Conservation (phyloP, 23 tunicate genomes). For the Phallusia fumigata region DNA sequence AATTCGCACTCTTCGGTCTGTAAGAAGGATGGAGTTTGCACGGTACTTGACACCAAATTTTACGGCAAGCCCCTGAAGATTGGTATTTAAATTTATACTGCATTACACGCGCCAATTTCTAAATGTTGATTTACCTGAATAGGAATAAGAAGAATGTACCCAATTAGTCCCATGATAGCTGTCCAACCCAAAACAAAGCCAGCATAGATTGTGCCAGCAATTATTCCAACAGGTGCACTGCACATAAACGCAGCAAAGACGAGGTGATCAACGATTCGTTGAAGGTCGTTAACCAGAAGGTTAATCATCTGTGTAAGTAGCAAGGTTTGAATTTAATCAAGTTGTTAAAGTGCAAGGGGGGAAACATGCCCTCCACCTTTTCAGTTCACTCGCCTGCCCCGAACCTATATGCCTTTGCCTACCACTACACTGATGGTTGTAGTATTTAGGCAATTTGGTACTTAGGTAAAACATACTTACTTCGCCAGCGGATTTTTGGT, state of each 20-base stretch:
- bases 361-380: too few relatives aligned
- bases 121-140: not conserved
- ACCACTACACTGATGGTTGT: too few relatives aligned
- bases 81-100: too few relatives aligned
- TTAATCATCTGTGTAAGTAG: not conserved
- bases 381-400: too few relatives aligned
- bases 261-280: not conserved
- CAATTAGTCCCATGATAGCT: constrained; percentile 7
- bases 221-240: constrained; percentile 9
- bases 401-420: too few relatives aligned
- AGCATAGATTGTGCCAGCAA: constrained; percentile 7
- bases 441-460: too few relatives aligned
- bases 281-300: constrained; percentile 2
- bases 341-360: too few relatives aligned
- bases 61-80: not conserved
- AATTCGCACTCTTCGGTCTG: constrained; percentile 57
- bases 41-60: constrained; percentile 32
- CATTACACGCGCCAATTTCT: not conserved
- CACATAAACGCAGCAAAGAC: not conserved
- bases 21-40: constrained; percentile 15
- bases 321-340: too few relatives aligned
- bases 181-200: constrained; percentile 17
- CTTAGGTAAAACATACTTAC: not conserved
- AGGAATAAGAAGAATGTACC: not conserved
- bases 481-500: not conserved